A percentile compares a stretch with the other conserved stretches of the same genome.
phyloP scores from a whole-genome alignment of 2,888 invertebrate species.

The Melolontha melolontha region DNA sequence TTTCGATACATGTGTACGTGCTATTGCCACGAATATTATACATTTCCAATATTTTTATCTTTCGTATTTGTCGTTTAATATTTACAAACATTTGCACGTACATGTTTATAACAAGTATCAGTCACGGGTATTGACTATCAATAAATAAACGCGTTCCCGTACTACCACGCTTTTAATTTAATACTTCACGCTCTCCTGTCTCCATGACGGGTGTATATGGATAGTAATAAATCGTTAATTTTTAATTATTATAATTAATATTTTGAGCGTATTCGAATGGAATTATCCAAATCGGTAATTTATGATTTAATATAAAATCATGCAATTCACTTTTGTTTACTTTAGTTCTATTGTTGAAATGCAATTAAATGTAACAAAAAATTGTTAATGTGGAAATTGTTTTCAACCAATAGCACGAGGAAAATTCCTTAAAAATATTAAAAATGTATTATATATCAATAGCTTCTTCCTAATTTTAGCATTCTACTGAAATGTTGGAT shows the following conservation, averaged over 20 bases:
- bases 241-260: slow-evolving; percentile 39
- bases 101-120: slow-evolving; percentile 16
- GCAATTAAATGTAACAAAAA: too few relatives aligned
- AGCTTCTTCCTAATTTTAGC: too few relatives aligned
- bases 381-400: too few relatives aligned
- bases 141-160: slow-evolving; percentile 25
- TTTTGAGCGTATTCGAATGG: slow-evolving; percentile 10
- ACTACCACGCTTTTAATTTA: slow-evolving; percentile 29
- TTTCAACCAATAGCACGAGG: too few relatives aligned
- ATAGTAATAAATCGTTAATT: slow-evolving; percentile 31
- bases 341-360: too few relatives aligned
- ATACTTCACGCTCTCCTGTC: slow-evolving; percentile 19
- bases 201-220: neutral
- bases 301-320: slow-evolving; percentile 9
- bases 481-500: too few relatives aligned
- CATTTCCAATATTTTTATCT: neutral
- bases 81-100: slow-evolving; percentile 9
- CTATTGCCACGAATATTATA: neutral
- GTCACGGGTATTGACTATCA: slow-evolving; percentile 34
- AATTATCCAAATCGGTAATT: slow-evolving; percentile 15
- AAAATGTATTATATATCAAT: too few relatives aligned
- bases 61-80: slow-evolving; percentile 15
- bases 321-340: too few relatives aligned
- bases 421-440: too few relatives aligned
- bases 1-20: neutral